phyloP scores from a whole-genome alignment of 2,888 invertebrate species.

The Pyrgus malvae region DNA sequence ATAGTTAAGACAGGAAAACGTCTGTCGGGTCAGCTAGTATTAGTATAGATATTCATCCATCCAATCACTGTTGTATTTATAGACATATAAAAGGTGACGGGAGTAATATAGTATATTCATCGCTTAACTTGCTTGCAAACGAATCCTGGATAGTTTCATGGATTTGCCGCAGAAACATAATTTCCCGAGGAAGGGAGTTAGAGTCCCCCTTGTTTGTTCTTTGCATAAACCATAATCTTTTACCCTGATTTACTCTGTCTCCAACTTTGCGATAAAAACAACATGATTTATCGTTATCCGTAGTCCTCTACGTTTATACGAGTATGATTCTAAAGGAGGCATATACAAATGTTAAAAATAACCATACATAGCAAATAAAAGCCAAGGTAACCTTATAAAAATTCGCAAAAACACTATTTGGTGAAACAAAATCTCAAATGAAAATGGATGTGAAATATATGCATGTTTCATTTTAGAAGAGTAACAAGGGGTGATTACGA shows the following conservation, averaged over 20 bases:
- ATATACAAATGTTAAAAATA: background rate
- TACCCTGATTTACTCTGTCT: constrained; percentile 16
- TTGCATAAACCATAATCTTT: constrained; percentile 17
- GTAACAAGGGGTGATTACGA: background rate
- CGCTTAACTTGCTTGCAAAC: too few relatives aligned
- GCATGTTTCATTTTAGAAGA: background rate
- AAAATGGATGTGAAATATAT: constrained; percentile 14
- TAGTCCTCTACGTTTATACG: background rate
- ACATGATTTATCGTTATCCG: background rate
- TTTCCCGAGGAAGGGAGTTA: constrained; percentile 9
- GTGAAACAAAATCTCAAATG: constrained; percentile 16
- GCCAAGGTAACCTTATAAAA: constrained; percentile 9
- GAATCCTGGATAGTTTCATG: constrained; percentile 13
- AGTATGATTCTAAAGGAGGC: background rate
- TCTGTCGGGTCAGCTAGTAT: too few relatives aligned
- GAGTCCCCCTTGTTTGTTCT: constrained; percentile 19
- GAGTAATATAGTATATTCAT: too few relatives aligned
- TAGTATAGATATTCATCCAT: too few relatives aligned
- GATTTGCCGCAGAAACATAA: constrained; percentile 19
- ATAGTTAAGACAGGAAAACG: too few relatives aligned
- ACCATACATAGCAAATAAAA: background rate
- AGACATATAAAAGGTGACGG: too few relatives aligned
- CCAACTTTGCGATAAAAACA: background rate
- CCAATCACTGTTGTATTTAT: too few relatives aligned
- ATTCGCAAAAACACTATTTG: constrained; percentile 16